Conservation (phyloP, 2,888 invertebrate species). For the Dryobota labecula region DNA sequence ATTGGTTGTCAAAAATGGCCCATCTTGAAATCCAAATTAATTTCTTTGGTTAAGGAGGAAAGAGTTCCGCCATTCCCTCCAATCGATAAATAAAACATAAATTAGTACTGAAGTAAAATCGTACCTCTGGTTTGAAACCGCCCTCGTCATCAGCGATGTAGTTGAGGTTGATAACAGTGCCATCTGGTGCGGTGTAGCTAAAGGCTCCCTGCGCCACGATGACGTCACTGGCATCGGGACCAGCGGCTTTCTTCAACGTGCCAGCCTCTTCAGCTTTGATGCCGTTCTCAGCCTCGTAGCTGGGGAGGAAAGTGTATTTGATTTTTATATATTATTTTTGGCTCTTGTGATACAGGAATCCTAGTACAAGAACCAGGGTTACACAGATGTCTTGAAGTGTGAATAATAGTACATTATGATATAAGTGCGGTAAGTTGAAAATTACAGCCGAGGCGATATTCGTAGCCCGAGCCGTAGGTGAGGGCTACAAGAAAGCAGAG, state of each 20-base stretch:
- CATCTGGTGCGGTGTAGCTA: constrained; percentile 93
- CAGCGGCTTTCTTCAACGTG: constrained; percentile 93
- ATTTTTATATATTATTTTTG: neutral
- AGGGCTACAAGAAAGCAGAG: too few relatives aligned
- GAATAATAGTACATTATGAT: too few relatives aligned
- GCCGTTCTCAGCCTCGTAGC: constrained; percentile 95
- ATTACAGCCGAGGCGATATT: too few relatives aligned
- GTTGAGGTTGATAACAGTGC: constrained; percentile 92
- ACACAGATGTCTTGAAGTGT: neutral
- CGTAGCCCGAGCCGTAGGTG: too few relatives aligned
- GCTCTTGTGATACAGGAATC: neutral
- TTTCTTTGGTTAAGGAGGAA: neutral
- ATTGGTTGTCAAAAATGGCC: neutral
- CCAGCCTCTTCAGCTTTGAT: constrained; percentile 95
- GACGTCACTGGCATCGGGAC: constrained; percentile 92
- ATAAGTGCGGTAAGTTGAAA: too few relatives aligned
- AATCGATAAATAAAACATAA: neutral
- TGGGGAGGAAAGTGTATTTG: constrained; percentile 70
- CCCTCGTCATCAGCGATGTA: constrained; percentile 94
- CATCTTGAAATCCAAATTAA: too few relatives aligned
- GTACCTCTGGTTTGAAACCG: constrained; percentile 90
- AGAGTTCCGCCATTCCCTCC: too few relatives aligned
- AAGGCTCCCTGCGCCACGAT: constrained; percentile 92
- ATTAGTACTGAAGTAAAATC: neutral
- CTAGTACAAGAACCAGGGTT: neutral